Percentiles rank a stretch among this genome's conserved stretches.
phyloP scores from a whole-genome alignment of 2,888 invertebrate species.

The Marronus borbonicus region DNA sequence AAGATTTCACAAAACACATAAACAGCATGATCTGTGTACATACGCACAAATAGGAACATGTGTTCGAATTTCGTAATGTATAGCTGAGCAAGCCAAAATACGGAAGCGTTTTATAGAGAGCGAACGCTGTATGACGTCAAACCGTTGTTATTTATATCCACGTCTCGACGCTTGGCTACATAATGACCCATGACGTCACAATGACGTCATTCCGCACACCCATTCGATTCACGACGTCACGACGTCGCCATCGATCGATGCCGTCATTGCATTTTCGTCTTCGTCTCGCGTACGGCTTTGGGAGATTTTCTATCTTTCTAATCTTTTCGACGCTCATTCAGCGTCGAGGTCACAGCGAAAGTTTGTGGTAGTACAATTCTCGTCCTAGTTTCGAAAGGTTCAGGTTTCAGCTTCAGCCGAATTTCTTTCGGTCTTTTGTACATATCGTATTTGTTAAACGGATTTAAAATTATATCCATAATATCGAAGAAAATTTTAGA shows the following conservation, averaged over 20 bases:
- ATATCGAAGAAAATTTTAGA: neutral
- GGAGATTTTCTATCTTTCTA: constrained; percentile 50
- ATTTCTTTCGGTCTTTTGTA: neutral
- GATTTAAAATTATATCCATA: neutral
- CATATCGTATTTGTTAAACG: neutral
- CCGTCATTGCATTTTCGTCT: constrained; percentile 60
- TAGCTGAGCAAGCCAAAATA: constrained; percentile 45
- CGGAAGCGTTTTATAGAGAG: constrained; percentile 51
- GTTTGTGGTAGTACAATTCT: constrained; percentile 60
- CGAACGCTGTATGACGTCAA: constrained; percentile 61
- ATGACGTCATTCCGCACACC: constrained; percentile 63
- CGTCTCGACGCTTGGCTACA: constrained; percentile 60
- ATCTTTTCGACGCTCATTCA: constrained; percentile 56
- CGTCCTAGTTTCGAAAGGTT: constrained; percentile 54
- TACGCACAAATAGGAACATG: constrained; percentile 43
- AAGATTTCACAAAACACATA: neutral
- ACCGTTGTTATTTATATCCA: constrained; percentile 61
- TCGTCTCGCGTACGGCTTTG: constrained; percentile 51
- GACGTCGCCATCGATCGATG: constrained; percentile 61
- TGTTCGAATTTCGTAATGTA: constrained; percentile 45
- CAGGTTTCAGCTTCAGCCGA: constrained; percentile 48
- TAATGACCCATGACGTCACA: constrained; percentile 61
- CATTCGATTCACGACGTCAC: constrained; percentile 61
- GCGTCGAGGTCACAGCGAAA: constrained; percentile 64
- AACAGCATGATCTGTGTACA: constrained; percentile 31